Percentiles rank a stretch among this genome's conserved stretches.
These are phyloP conservation scores for Drosophila longiperda DNA, from an alignment of 2,888 invertebrate species.

Conservation along the genomic window DNA sequence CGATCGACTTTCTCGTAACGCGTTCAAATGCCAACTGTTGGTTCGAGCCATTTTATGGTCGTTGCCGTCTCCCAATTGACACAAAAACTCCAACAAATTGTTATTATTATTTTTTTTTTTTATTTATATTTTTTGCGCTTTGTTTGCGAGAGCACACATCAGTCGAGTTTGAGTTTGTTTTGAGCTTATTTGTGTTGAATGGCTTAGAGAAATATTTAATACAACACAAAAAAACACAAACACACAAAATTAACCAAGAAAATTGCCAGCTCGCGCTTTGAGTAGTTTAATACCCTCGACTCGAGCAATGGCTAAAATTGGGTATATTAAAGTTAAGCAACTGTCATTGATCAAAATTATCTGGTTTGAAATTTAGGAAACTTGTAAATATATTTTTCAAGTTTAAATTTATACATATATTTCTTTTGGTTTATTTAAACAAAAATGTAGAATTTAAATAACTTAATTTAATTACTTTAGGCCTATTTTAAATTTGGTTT, in stretches of 20 bases:
- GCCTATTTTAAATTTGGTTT: neutral
- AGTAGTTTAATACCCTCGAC: constrained; percentile 27
- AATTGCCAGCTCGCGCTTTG: constrained; percentile 23
- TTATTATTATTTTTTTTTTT: constrained; percentile 20
- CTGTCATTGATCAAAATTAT: too few relatives aligned
- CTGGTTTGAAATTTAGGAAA: neutral
- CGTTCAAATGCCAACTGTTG: constrained; percentile 52
- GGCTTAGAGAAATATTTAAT: constrained; percentile 12
- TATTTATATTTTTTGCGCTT: constrained; percentile 2
- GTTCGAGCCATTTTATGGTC: constrained; percentile 64
- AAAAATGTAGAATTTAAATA: neutral
- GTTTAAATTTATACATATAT: neutral
- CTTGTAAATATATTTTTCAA: too few relatives aligned
- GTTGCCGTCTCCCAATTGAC: constrained; percentile 46
- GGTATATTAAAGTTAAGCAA: neutral
- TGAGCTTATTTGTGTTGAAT: constrained; percentile 27
- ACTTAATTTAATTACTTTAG: neutral
- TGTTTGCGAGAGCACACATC: neutral
- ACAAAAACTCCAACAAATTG: constrained; percentile 39
- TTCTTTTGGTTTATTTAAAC: neutral
- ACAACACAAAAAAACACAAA: constrained; percentile 6
- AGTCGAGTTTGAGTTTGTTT: constrained; percentile 49
- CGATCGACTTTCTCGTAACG: constrained; percentile 46
- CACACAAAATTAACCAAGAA: constrained; percentile 36
- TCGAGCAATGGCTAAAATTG: neutral